Evolutionary conservation across 2,797 vertebrate species (phyloP).

Genomic region (Huso huso): DNA sequence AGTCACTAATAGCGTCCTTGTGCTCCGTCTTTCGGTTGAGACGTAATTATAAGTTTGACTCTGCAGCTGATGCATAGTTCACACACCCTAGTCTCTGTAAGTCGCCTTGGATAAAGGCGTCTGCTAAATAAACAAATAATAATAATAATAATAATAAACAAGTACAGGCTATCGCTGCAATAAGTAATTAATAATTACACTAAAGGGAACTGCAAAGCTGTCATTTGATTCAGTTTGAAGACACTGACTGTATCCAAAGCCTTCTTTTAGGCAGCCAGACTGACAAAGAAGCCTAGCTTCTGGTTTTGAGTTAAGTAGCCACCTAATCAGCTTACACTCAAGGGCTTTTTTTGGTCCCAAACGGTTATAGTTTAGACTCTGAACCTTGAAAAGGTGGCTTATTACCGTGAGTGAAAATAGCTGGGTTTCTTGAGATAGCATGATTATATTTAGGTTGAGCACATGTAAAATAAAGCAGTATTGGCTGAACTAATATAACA

Average conservation of each 20-base stretch:
- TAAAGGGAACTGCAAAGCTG: constrained; percentile 49
- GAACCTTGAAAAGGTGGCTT: constrained; percentile 1
- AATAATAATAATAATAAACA: too few relatives aligned
- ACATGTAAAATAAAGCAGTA: constrained; percentile 10
- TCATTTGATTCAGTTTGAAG: constrained; percentile 25
- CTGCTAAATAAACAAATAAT: too few relatives aligned
- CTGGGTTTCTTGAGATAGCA: neutral
- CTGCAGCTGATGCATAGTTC: too few relatives aligned
- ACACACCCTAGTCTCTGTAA: too few relatives aligned
- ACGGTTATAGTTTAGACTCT: neutral
- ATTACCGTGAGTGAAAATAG: neutral
- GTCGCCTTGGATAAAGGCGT: too few relatives aligned
- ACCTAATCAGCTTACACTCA: constrained; percentile 38
- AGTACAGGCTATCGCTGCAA: too few relatives aligned
- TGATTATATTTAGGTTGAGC: neutral
- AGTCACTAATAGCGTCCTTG: too few relatives aligned
- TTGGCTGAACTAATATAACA: constrained; percentile 12
- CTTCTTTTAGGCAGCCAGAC: constrained; percentile 27
- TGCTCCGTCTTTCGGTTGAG: too few relatives aligned
- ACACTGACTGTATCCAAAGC: constrained; percentile 26
- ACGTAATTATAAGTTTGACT: too few relatives aligned
- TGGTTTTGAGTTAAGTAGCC: constrained; percentile 39
- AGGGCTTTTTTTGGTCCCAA: neutral
- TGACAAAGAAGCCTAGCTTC: constrained; percentile 28
- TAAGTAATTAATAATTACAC: constrained; percentile 41